Evolutionary conservation across 1,140 invertebrate species (phyloP), one percentile per base, ranked within the genome.

Genomic region (Drosophila gunungcola): DNA sequence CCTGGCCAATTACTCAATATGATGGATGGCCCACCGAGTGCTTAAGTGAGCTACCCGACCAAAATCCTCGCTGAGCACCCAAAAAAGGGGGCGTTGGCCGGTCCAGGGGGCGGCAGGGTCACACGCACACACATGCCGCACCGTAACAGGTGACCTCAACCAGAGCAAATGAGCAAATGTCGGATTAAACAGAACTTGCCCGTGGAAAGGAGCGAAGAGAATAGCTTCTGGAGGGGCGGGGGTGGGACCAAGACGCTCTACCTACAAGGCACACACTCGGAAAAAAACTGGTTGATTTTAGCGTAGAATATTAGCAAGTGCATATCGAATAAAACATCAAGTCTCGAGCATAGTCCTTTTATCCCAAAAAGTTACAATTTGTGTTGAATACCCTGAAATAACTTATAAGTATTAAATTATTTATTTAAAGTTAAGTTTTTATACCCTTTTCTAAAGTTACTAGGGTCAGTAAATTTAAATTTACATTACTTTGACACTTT

Each of bases 111-210:
- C 11, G 36, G 36, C 36, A 38, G 36, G 36, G 36, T 38, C 29
- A 36, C 45, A 56, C 21, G 56, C 7, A 51, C 48, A 36, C 38
- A 54, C 36, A 9, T 42, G 34, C 29, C 27, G 12, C 21, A 27
- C 39, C 45, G 58, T 75, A 75, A 65, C 73, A 65, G 73, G 73
- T 75, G 72, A 75, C 73, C 73, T 57, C 73, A 75, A 75, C 72
- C 53, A 46, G 62, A 67, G 73, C 72, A 75, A 75, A 75, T 75
- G 72, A 75, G 73, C 72, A 75, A 75, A 61, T 67, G 73, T 67
- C 53, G 60, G 72, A 65, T 75, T 65, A 63, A 52, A 53, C 53
- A 52, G 29, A 46, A 75, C 48, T 63, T 63, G 46, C 32, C 36
- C 29, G 38, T 70, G 52, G 64, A 42, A 58, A 73, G 70, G 55